A percentile compares a stretch with the other conserved stretches of the same genome.
phyloP scores from a whole-genome alignment of 1,140 invertebrate species.

The Anagrus nilaparvatae region DNA sequence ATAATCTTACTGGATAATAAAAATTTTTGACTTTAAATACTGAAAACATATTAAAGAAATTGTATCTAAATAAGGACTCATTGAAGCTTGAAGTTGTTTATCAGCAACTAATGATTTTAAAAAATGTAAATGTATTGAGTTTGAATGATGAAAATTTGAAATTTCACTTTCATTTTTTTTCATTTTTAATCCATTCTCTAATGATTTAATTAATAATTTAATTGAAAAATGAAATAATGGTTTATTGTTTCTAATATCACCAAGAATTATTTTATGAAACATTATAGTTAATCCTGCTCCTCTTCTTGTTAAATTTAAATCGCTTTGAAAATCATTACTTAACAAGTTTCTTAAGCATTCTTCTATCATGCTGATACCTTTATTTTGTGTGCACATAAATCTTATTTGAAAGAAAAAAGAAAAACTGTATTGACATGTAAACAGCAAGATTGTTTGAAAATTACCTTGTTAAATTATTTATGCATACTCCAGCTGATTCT shows the following conservation, averaged over 20 bases:
- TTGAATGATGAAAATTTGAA: slow-evolving; percentile 24
- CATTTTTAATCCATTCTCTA: slow-evolving; percentile 23
- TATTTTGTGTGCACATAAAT: slow-evolving; percentile 23
- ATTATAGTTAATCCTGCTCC: slow-evolving; percentile 70
- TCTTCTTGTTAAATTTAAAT: slow-evolving; percentile 52
- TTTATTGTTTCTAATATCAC: slow-evolving; percentile 45
- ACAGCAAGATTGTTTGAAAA: slow-evolving; percentile 16
- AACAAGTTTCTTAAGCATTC: slow-evolving; percentile 23
- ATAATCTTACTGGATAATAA: slow-evolving; percentile 42
- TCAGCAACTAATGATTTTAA: slow-evolving; percentile 44
- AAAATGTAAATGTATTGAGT: slow-evolving; percentile 44
- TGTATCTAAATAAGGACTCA: slow-evolving; percentile 37
- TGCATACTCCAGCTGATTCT: slow-evolving; percentile 54
- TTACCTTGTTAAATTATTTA: slow-evolving; percentile 42
- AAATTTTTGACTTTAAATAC: slow-evolving; percentile 43
- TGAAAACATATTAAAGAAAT: slow-evolving; percentile 41
- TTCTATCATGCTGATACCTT: slow-evolving; percentile 20
- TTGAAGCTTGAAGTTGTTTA: slow-evolving; percentile 37
- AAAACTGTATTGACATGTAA: neutral
- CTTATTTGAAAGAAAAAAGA: slow-evolving; percentile 4
- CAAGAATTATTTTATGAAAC: slow-evolving; percentile 59
- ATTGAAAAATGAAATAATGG: slow-evolving; percentile 37
- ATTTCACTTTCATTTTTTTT: neutral
- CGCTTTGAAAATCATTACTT: slow-evolving; percentile 15
- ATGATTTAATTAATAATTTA: slow-evolving; percentile 23